Evolutionary conservation across 2,113 vertebrate genomes (phyloP).

Genomic region (Ursus arctos): DNA sequence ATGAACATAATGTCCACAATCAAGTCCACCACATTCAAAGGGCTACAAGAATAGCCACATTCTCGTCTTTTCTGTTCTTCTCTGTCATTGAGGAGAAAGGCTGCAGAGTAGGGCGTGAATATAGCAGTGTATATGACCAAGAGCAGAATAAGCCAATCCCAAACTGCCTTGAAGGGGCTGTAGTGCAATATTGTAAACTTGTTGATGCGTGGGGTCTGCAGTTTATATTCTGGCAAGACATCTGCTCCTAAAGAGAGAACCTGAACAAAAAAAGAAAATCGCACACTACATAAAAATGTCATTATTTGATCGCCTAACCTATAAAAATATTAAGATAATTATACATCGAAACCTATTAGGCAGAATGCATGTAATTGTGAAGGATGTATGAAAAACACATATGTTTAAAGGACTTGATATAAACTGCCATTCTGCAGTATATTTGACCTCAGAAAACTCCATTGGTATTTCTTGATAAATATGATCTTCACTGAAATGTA

Average conservation of each 20-base stretch:
- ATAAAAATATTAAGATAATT: slow-evolving; percentile 12
- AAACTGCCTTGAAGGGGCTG: slow-evolving; percentile 99
- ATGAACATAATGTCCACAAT: slow-evolving; percentile 99
- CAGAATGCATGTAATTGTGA: background rate
- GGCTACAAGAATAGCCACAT: slow-evolving; percentile 99
- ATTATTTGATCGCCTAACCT: background rate
- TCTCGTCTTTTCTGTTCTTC: slow-evolving; percentile 96
- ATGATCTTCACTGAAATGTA: slow-evolving; percentile 30
- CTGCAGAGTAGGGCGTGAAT: slow-evolving; percentile 98
- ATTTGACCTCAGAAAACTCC: background rate
- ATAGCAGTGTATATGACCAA: slow-evolving; percentile 99
- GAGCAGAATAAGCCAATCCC: slow-evolving; percentile 99
- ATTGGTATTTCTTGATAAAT: slow-evolving; percentile 52
- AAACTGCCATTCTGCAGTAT: background rate
- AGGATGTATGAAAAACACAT: background rate
- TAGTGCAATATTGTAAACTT: slow-evolving; percentile 99
- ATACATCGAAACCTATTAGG: background rate
- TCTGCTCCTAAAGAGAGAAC: slow-evolving; percentile 98
- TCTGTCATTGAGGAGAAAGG: slow-evolving; percentile 97
- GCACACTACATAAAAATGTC: background rate
- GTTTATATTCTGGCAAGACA: slow-evolving; percentile 98
- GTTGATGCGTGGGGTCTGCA: slow-evolving; percentile 98
- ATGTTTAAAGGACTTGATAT: background rate
- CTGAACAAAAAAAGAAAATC: slow-evolving; percentile 83
- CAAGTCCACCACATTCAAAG: slow-evolving; percentile 98